Evolutionary conservation across 2,888 invertebrate genomes (phyloP).

Genomic region (Limnephilus rhombicus): DNA sequence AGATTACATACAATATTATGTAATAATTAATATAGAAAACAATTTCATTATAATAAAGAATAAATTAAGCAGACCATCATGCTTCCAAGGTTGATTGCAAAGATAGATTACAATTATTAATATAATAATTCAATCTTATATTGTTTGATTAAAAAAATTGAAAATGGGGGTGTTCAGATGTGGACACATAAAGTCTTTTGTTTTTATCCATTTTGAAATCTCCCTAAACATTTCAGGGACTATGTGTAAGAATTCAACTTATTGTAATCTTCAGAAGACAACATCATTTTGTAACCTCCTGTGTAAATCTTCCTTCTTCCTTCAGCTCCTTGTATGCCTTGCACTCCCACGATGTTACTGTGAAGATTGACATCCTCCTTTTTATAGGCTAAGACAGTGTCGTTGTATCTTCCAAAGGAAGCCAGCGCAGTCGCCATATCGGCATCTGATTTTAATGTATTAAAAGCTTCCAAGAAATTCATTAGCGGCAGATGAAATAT

Average conservation of each 20-base stretch:
- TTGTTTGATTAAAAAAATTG: not conserved
- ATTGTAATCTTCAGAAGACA: not conserved
- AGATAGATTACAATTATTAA: constrained; percentile 24
- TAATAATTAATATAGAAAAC: not conserved
- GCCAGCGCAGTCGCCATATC: constrained; percentile 29
- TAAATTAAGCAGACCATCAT: not conserved
- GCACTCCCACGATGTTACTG: not conserved
- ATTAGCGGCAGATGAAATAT: constrained; percentile 50
- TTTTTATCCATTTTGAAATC: constrained; percentile 36
- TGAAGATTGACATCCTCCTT: constrained; percentile 34
- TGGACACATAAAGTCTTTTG: constrained; percentile 26
- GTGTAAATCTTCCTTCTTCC: not conserved
- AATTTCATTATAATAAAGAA: not conserved
- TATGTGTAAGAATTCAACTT: constrained; percentile 26
- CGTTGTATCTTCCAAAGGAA: constrained; percentile 42
- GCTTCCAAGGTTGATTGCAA: not conserved
- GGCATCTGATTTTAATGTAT: constrained; percentile 38
- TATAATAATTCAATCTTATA: constrained; percentile 37
- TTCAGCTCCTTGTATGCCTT: constrained; percentile 13
- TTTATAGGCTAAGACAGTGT: constrained; percentile 28
- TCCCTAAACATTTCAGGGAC: not conserved
- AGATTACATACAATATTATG: not conserved
- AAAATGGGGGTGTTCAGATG: constrained; percentile 46
- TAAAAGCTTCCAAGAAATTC: constrained; percentile 50
- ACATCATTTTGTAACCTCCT: constrained; percentile 7